Base-by-base conservation (phyloP, 2,797 vertebrate species). In the Novumbra hubbsi region DNA sequence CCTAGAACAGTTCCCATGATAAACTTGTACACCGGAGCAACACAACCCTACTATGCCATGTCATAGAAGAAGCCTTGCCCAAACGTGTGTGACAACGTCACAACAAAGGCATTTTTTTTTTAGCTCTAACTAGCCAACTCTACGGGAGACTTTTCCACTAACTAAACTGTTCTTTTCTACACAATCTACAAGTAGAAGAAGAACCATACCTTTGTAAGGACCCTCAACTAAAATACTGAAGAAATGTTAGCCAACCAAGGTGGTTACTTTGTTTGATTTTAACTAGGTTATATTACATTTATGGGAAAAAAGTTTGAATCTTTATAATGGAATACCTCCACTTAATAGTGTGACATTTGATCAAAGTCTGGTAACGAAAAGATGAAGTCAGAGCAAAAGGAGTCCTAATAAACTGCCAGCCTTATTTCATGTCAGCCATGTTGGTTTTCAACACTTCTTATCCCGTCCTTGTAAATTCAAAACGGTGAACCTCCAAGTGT, bases 61-160 rank as follows among this genome's bases (percentile, higher is more conserved):
- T 11, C 28, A 30, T 19, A 27, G 15, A 65, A 30, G 28, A 32
- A 65, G 63, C 27, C 27, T 65, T 32, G 16, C 28, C 16, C 27
- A 34, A 65, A 78, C 50, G 72, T 49, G 24, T 72, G 80, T 32
- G 64, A 62, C 27, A 27, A 15, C 84, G 85, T 67, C 48, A 83
- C 81, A 73, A 85, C 84, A 78, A 81, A 79, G 74, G 80, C 87
- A 45, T 45, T 11, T 60, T 60, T 86, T 83, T 76, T 81, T 88
- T 91, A 93, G 91, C 92, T 90, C 88, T 85, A 85, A 92, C 92
- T 93, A 86, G 93, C 91, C 90, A 92, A 87, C 84, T 85, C 88
- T 87, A 86, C 74, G 79, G 84, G 85, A 81, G 83, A 91, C 84
- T 85, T 67, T 73, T 67, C 24, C 77, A 75, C 78, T 76, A 28